phyloP scores from a whole-genome alignment of 1,140 invertebrate species.

The Camponotus pennsylvanicus region DNA sequence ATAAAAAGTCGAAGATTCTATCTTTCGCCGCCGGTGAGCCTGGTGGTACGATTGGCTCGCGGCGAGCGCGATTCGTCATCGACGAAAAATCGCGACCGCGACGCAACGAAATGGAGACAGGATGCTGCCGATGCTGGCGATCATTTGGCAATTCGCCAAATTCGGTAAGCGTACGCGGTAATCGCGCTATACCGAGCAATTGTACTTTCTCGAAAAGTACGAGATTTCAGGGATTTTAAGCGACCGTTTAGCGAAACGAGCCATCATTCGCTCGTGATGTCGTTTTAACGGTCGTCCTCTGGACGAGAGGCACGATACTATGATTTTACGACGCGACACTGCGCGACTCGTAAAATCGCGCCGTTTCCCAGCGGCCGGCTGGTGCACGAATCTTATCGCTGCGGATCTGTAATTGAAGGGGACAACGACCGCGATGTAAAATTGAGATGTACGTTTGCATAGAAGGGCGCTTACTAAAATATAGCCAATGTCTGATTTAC shows the following conservation, averaged over 20 bases:
- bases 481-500: not conserved
- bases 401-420: conserved; percentile 36
- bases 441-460: conserved; percentile 24
- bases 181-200: conserved; percentile 11
- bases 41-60: conserved; percentile 9
- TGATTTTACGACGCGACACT: conserved; percentile 47
- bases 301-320: conserved; percentile 5
- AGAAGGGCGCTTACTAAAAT: conserved; percentile 1
- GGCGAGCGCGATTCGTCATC: conserved; percentile 6
- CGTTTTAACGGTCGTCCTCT: conserved; percentile 34
- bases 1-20: conserved; percentile 53
- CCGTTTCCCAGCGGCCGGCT: conserved; percentile 20
- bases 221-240: not conserved
- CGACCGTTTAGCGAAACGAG: not conserved
- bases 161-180: conserved; percentile 15
- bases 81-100: conserved; percentile 34
- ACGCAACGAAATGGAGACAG: not conserved
- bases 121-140: too few relatives aligned
- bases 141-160: not conserved
- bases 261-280: conserved; percentile 23
- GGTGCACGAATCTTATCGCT: conserved; percentile 28
- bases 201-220: too few relatives aligned
- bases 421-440: conserved; percentile 38
- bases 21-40: conserved; percentile 11
- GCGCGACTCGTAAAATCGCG: conserved; percentile 46